A percentile compares a stretch with the other conserved stretches of the same genome.
These are phyloP conservation scores for Ormyrus labotus DNA, from an alignment of 2,888 invertebrate genomes.

Conservation along the genomic window DNA sequence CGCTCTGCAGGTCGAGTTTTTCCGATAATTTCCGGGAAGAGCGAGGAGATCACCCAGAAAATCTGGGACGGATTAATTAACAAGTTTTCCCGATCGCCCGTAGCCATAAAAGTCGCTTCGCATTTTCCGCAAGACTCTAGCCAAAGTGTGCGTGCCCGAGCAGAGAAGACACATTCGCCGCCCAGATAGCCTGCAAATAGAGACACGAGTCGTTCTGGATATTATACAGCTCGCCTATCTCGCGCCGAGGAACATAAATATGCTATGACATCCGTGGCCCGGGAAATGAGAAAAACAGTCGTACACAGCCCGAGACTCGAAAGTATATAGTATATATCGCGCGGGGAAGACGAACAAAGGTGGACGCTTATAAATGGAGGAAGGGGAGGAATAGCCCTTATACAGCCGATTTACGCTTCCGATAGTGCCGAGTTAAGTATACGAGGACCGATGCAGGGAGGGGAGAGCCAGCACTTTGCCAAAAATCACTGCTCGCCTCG, in stretches of 20 bases:
- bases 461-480: slow-evolving; percentile 11
- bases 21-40: neutral
- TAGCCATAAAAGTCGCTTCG: neutral
- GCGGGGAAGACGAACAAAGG: too few species aligned
- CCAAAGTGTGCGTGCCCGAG: neutral
- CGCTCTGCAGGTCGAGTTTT: too few species aligned
- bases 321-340: too few species aligned
- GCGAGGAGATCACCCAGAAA: too few species aligned
- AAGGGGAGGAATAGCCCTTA: neutral
- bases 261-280: neutral
- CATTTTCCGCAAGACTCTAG: slow-evolving; percentile 10
- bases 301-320: neutral
- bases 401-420: slow-evolving; percentile 37
- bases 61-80: slow-evolving; percentile 17
- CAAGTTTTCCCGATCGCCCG: neutral
- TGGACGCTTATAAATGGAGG: too few species aligned
- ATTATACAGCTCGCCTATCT: neutral
- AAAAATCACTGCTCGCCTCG: slow-evolving; percentile 9
- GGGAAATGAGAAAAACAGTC: slow-evolving; percentile 26
- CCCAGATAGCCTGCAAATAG: slow-evolving; percentile 1
- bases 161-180: neutral
- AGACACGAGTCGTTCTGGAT: neutral
- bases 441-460: neutral
- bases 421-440: slow-evolving; percentile 25
- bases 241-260: neutral